A percentile compares a stretch with the other conserved stretches of the same genome.
Evolutionary conservation across 2,797 vertebrate genomes (phyloP).

Genomic region (Pitangus sulphuratus): DNA sequence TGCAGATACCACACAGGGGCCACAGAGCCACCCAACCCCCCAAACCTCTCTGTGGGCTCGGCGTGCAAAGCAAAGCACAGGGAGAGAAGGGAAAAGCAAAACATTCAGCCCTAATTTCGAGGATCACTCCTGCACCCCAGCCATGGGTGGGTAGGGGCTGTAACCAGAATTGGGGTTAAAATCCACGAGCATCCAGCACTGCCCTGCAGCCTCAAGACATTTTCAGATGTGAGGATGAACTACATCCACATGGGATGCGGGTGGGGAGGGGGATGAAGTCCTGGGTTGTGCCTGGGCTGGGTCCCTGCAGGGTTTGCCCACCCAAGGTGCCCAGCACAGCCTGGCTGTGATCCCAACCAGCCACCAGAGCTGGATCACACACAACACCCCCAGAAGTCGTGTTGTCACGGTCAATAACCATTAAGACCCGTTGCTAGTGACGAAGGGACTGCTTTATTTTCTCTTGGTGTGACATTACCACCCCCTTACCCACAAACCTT

Average conservation of each 20-base stretch:
- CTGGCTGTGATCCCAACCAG: neutral
- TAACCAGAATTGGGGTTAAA: neutral
- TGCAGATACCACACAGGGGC: neutral
- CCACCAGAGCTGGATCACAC: neutral
- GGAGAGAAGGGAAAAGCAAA: neutral
- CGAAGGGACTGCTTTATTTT: neutral
- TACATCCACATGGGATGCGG: accelerated
- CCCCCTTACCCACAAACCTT: neutral
- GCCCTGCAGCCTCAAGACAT: neutral
- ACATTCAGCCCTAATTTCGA: accelerated
- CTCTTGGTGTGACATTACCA: neutral
- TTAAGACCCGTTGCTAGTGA: neutral
- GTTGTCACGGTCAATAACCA: accelerated
- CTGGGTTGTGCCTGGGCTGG: no score
- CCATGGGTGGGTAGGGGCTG: neutral
- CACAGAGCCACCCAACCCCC: neutral
- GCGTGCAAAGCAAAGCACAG: neutral
- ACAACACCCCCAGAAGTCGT: accelerated
- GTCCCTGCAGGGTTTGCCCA: no score
- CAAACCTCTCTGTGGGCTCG: accelerated
- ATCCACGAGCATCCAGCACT: accelerated
- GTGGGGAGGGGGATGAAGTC: neutral
- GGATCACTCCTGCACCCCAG: neutral
- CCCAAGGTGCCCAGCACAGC: neutral
- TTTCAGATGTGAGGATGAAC: accelerated